phyloP scores from a whole-genome alignment of 2,888 invertebrate genomes.

The Tenthredo mesomela region DNA sequence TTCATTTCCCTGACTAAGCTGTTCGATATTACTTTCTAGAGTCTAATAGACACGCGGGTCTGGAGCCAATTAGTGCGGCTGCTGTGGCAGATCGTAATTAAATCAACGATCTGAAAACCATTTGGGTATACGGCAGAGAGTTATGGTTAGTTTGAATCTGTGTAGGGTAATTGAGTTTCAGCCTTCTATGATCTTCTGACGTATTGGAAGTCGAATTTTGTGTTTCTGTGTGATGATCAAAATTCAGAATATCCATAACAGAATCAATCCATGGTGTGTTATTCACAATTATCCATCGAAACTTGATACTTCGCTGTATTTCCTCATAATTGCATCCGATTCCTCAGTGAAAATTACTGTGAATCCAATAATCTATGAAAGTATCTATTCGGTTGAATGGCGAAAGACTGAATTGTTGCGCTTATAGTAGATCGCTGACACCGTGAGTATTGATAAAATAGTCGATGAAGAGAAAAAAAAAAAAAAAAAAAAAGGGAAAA shows the following conservation, averaged over 20 bases:
- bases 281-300: not conserved
- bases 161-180: too few relatives aligned
- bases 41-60: not conserved
- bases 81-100: not conserved
- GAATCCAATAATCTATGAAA: too few relatives aligned
- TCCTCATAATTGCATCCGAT: not conserved
- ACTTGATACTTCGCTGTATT: not conserved
- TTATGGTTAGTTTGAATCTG: not conserved
- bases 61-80: conserved; percentile 1
- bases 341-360: not conserved
- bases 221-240: too few relatives aligned
- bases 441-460: not conserved
- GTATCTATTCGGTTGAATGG: not conserved
- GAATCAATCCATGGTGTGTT: not conserved
- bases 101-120: conserved; percentile 17
- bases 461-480: not conserved
- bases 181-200: not conserved
- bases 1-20: not conserved
- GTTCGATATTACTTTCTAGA: not conserved
- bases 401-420: not conserved
- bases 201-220: too few relatives aligned
- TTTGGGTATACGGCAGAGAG: not conserved
- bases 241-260: not conserved
- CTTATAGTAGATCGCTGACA: not conserved
- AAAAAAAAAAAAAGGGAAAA: not conserved